Evolutionary conservation across 2,888 invertebrate genomes (phyloP), one percentile per base, ranked within the genome.

Genomic region (Linnaemya tessellans): DNA sequence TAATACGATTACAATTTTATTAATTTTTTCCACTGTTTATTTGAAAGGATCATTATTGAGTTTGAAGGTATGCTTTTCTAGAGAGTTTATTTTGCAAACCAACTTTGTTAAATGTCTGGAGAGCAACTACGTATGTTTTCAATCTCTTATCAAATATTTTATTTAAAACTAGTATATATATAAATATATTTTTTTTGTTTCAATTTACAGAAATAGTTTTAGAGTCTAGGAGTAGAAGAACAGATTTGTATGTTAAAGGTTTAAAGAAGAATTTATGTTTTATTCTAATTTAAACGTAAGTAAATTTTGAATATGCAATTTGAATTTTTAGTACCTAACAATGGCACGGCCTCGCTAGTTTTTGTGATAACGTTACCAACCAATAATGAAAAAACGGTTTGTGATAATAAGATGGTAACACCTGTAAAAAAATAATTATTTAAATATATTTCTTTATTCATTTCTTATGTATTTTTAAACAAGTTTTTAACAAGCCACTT

Each of bases 331-430:
- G 88, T 93, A 98, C 99, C 99, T 97, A 99, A 97, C 93, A 99
- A 96, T 93, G 99, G 99, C 94, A 99, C 97, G 93, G 99, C 98
- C 94, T 99, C 99, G 93, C 99, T 99, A 94, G 99, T 98, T 95
- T 97, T 97, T 94, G 99, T 99, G 95, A 99, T 97, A 94, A 98
- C 97, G 95, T 99, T 98, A 93, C 98, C 98, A 95, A 99, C 98
- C 96, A 99, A 97, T 94, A 98, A 96, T 94, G 98, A 97, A 95
- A 99, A 99, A 94, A 99, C 98, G 94, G 98, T 98, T 95, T 99
- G 97, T 92, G 99, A 99, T 94, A 99, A 97, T 94, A 98, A 97
- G 94, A 98, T 98, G 94, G 98, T 98, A 94, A 98, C 97, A 96
- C 98, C 98, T 98, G 97, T 93, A 97, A 97, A 94, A 94, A 93